Evolutionary conservation across 2,797 vertebrate species (phyloP).

Genomic region (Sylvia borin): DNA sequence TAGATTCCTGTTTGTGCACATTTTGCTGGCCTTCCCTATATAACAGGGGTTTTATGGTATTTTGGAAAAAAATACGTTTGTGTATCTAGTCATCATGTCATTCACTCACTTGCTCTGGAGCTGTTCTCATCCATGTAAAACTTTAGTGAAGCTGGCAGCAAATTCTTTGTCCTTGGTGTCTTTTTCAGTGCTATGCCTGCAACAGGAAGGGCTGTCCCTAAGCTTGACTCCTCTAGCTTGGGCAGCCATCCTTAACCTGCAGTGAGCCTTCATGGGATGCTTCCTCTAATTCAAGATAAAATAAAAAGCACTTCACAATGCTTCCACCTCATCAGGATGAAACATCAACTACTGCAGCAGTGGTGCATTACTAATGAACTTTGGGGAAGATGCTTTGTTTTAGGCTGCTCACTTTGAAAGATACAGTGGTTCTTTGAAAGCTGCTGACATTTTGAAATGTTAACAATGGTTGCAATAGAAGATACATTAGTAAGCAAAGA

Average conservation of each 20-base stretch:
- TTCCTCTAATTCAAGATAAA: background rate
- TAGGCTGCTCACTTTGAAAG: background rate
- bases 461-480: background rate
- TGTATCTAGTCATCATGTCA: background rate
- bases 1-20: background rate
- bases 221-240: background rate
- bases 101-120: background rate
- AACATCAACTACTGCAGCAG: background rate
- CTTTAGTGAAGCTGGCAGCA: background rate
- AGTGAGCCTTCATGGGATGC: background rate
- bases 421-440: background rate
- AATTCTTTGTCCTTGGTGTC: background rate
- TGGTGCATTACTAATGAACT: background rate
- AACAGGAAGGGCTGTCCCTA: background rate
- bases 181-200: background rate
- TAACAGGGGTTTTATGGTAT: background rate
- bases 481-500: background rate
- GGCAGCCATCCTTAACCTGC: background rate
- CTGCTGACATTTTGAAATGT: background rate
- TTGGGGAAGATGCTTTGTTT: background rate
- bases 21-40: background rate
- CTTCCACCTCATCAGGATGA: background rate
- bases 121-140: background rate
- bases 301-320: background rate
- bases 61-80: background rate